phyloP scores from a whole-genome alignment of 2,888 invertebrate genomes.

The Coelinius sp. region DNA sequence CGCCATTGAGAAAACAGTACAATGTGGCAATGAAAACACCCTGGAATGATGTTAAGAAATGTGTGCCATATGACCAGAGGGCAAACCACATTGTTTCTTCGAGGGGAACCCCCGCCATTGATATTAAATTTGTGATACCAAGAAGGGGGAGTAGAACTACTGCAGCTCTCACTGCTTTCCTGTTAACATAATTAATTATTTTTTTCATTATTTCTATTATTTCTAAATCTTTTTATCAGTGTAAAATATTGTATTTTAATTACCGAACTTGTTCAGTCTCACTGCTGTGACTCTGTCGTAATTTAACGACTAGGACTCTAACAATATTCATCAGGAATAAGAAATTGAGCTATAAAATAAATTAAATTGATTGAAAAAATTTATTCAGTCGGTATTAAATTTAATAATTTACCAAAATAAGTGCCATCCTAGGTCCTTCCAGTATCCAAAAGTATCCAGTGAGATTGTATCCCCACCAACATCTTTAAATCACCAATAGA shows the following conservation, averaged over 20 bases:
- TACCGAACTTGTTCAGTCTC: conserved; percentile 83
- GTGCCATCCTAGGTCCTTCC: conserved; percentile 86
- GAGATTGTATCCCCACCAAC: conserved; percentile 91
- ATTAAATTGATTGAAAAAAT: background rate
- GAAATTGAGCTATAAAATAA: conserved; percentile 78
- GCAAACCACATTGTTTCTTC: conserved; percentile 81
- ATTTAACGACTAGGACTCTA: conserved; percentile 82
- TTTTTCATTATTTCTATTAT: conserved; percentile 3
- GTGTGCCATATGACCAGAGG: conserved; percentile 84
- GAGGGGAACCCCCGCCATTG: conserved; percentile 80
- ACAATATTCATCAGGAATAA: conserved; percentile 86
- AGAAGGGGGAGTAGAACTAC: conserved; percentile 84
- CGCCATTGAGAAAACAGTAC: conserved; percentile 88
- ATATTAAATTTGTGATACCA: conserved; percentile 84
- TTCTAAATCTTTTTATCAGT: no score
- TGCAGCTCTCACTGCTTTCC: conserved; percentile 87
- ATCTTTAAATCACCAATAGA: conserved; percentile 68
- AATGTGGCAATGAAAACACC: conserved; percentile 85
- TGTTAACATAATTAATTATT: conserved; percentile 59
- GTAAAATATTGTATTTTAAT: conserved; percentile 42
- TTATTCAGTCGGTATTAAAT: no score
- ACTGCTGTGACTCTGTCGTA: conserved; percentile 80
- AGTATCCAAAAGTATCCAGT: conserved; percentile 88
- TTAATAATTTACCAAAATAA: conserved; percentile 79
- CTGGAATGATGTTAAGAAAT: conserved; percentile 88